Conservation (phyloP, 2,888 invertebrate species). For the Parascotia fuliginaria region DNA sequence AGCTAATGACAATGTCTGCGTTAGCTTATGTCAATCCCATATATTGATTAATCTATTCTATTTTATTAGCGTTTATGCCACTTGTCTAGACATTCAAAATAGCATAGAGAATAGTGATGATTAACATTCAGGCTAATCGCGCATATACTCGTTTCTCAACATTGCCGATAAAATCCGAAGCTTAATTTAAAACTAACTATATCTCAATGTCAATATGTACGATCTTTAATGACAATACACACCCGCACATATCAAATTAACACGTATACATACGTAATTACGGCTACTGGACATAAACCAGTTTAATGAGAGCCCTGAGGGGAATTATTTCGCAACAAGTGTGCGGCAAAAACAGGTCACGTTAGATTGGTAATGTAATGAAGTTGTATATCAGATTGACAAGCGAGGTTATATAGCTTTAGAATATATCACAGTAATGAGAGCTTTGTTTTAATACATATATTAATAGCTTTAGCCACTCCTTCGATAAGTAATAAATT, state of each 20-base stretch:
- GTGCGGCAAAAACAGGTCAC: slow-evolving; percentile 3
- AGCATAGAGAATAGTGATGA: no score
- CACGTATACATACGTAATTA: slow-evolving; percentile 27
- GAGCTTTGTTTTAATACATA: not conserved
- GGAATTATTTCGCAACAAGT: not conserved
- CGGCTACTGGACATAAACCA: slow-evolving; percentile 25
- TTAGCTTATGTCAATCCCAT: no score
- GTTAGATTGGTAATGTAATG: slow-evolving; percentile 29
- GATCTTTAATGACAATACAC: slow-evolving; percentile 25
- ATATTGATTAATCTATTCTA: no score
- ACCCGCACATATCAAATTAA: slow-evolving; percentile 20
- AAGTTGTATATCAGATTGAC: slow-evolving; percentile 48
- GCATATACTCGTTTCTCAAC: no score
- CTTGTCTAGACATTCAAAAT: no score
- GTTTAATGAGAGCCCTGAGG: slow-evolving; percentile 5
- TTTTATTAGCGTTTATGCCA: no score
- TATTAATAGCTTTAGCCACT: no score
- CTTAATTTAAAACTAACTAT: not conserved
- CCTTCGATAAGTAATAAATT: no score
- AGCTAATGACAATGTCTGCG: no score
- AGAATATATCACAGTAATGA: slow-evolving; percentile 11
- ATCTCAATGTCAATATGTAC: slow-evolving; percentile 4
- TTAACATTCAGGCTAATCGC: no score
- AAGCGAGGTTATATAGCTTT: slow-evolving; percentile 49
- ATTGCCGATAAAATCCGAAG: not conserved